Base-by-base conservation (phyloP, 2,888 invertebrate species). In the Phyllotreta cruciferae region DNA sequence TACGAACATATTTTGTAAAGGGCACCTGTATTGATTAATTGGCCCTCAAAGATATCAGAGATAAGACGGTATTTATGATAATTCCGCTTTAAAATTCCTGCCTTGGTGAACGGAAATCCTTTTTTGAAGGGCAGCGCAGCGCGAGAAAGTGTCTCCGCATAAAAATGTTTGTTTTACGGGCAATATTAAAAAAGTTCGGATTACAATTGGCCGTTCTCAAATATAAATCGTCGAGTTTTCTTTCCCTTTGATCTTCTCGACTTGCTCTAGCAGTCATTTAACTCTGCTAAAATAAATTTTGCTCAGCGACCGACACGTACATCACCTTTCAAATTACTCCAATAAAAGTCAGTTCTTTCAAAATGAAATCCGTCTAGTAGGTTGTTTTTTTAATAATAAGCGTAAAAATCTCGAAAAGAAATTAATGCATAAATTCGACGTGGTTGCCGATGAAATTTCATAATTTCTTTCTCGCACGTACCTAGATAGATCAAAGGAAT, bases 101-200 rank as follows among this genome's bases (percentile, higher is more conserved):
- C 10, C 34, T 50, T 35, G 36, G 35, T 14, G 11, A 50, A 50
- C 5, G 35, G 9, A 50, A 50, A 50, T 50, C 50, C 50, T 35
- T 34, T 50, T 35, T 50, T 8, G 24, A 24, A 44, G 44, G 13
- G 35, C 50, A 35, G 50, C 36, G 50, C 11, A 50, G 50, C 36
- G 36, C 36, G 8, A 35, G 52, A 52, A 34, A 60, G 54, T 54
- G 54, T 57, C 61, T 64, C 24, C 24, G 56, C 61, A 61, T 64
- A 61, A 64, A 63, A 64, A 64, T 57, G 64, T 64, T 64, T 64
- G 64, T 61, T 64, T 57, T 57, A 61, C 61, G 53, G 60, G 54
- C 57, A 53, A 54, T 64, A 64, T 64, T 64, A 61, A 64, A 64
- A 64, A 64, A 64, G 64, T 64, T 64, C 64, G 38, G 61, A 57